Conservation (phyloP, 2,113 vertebrate genomes). For the Sylvietta virens region DNA sequence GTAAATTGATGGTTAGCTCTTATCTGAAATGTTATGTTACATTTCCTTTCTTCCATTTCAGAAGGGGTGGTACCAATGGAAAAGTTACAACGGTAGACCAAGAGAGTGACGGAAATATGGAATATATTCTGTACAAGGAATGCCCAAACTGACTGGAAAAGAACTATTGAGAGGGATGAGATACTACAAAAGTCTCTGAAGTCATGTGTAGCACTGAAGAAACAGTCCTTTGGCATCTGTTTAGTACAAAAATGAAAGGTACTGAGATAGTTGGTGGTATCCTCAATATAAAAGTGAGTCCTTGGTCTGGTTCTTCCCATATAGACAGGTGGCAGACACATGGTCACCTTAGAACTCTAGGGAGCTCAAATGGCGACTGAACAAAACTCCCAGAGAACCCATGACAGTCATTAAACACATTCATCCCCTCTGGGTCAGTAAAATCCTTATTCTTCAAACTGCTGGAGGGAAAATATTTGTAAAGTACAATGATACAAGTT, state of each 20-base stretch:
- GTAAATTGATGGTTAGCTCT: not conserved
- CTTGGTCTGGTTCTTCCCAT: not conserved
- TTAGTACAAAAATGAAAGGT: not conserved
- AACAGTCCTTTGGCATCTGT: not conserved
- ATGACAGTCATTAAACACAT: not conserved
- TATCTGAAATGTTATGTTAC: not conserved
- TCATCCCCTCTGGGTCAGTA: not conserved
- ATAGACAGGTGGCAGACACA: not conserved
- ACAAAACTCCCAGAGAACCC: not conserved
- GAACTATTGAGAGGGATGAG: not conserved
- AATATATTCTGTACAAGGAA: not conserved
- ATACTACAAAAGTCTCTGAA: not conserved
- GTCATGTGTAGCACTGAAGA: not conserved
- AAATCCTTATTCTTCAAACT: not conserved
- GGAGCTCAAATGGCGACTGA: not conserved
- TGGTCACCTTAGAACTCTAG: not conserved
- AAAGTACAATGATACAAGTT: not conserved
- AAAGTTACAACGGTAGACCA: not conserved
- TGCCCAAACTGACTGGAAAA: not conserved
- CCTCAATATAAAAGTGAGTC: not conserved
- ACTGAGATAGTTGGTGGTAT: not conserved
- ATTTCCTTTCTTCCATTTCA: not conserved
- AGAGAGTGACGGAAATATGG: not conserved
- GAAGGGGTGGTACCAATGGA: not conserved
- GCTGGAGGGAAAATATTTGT: not conserved